A percentile compares a stretch with the other conserved stretches of the same genome.
Evolutionary conservation across 2,113 vertebrate species (phyloP).

Genomic region (Rhinoderma darwinii): DNA sequence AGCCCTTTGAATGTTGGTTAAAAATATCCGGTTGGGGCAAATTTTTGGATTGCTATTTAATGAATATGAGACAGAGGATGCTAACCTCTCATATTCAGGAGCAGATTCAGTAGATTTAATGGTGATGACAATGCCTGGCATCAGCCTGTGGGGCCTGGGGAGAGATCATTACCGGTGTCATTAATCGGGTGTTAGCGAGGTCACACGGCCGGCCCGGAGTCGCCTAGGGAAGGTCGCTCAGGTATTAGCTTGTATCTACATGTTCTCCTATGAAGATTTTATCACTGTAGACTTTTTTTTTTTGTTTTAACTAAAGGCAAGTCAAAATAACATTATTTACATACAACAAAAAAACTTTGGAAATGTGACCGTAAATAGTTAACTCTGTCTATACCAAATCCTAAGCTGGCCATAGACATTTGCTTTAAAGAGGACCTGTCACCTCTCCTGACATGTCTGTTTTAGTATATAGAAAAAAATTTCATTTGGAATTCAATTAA

Average conservation of each 20-base stretch:
- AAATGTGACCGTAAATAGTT: neutral
- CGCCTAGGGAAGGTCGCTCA: neutral
- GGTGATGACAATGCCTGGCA: no score
- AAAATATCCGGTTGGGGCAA: neutral
- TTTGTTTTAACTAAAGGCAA: no score
- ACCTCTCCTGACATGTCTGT: no score
- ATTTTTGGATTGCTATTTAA: no score
- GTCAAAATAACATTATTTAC: neutral
- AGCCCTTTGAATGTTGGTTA: neutral
- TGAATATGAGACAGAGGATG: no score
- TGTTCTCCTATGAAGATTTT: neutral
- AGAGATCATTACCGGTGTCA: neutral
- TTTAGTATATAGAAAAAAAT: no score
- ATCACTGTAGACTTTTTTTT: neutral
- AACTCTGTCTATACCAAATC: neutral
- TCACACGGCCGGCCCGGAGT: neutral
- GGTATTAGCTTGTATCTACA: neutral
- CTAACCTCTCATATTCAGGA: no score
- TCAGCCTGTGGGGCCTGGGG: neutral
- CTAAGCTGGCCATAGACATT: neutral
- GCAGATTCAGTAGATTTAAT: no score
- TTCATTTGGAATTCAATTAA: no score
- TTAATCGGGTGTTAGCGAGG: neutral
- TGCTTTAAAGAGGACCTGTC: neutral
- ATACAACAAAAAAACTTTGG: neutral